Percentiles rank a stretch among this genome's conserved stretches.
Evolutionary conservation across 2,797 vertebrate species (phyloP).

Genomic region (Pangasius djambal): DNA sequence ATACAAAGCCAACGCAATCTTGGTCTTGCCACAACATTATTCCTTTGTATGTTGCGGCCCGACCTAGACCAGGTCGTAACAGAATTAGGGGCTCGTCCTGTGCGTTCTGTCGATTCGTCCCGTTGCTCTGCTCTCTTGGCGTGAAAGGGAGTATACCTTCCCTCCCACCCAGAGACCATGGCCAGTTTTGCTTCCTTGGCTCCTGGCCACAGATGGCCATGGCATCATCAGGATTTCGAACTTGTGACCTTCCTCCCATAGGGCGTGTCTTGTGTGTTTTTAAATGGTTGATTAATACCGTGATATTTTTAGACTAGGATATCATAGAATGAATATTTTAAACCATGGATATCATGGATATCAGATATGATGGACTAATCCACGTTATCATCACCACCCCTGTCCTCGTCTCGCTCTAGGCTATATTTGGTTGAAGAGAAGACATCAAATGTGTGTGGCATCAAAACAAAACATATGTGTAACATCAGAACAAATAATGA

Average conservation of each 20-base stretch:
- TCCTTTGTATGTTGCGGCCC: too few species aligned
- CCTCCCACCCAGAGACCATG: not conserved
- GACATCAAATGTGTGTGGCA: not conserved
- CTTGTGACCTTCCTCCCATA: not conserved
- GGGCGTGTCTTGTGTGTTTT: not conserved
- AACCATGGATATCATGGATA: conserved; percentile 1
- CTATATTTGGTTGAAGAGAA: not conserved
- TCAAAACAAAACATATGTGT: not conserved
- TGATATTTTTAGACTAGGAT: not conserved
- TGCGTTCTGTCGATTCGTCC: too few species aligned
- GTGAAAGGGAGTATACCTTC: too few species aligned
- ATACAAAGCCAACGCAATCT: too few species aligned
- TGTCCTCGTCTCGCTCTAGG: not conserved
- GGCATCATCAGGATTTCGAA: not conserved
- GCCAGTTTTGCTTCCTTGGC: not conserved
- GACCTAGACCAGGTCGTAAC: too few species aligned
- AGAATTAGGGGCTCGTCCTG: too few species aligned
- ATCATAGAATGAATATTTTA: not conserved
- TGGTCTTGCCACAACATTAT: too few species aligned
- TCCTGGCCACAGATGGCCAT: too few species aligned
- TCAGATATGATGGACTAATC: not conserved
- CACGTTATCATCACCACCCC: not conserved
- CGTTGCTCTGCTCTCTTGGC: too few species aligned
- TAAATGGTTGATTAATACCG: not conserved
- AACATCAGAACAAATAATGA: not conserved